Evolutionary conservation across 2,113 vertebrate genomes (phyloP).

Genomic region (Clarias batrachus): DNA sequence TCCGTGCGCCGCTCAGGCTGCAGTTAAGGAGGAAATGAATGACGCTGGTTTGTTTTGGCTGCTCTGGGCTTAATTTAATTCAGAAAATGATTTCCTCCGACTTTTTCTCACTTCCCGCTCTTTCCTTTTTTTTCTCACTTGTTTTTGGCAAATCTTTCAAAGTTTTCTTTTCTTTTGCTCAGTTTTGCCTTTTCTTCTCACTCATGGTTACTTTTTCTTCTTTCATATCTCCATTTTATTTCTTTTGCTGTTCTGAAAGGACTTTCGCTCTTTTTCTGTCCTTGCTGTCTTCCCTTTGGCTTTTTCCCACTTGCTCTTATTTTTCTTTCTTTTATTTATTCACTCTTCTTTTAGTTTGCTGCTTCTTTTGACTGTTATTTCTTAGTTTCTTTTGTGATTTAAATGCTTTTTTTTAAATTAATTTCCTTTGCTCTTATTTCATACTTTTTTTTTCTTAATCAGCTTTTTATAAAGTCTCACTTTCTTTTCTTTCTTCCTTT

Average conservation of each 20-base stretch:
- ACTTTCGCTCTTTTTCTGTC: neutral
- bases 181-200: neutral
- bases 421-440: neutral
- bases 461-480: too few relatives aligned
- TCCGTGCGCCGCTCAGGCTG: neutral
- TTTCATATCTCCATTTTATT: neutral
- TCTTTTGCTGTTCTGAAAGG: neutral
- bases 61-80: slow-evolving; percentile 28
- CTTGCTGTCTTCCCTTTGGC: too few relatives aligned
- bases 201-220: neutral
- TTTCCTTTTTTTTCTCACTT: slow-evolving; percentile 15
- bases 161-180: neutral
- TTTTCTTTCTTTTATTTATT: neutral
- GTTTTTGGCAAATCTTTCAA: neutral
- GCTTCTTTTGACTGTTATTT: neutral
- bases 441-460: neutral
- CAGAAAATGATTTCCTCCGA: slow-evolving; percentile 26
- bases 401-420: too few relatives aligned
- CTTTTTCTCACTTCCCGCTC: slow-evolving; percentile 12
- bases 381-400: neutral
- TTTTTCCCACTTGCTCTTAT: neutral
- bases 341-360: neutral
- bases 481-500: too few relatives aligned
- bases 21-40: slow-evolving; percentile 31
- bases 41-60: slow-evolving; percentile 44